Evolutionary conservation across 2,888 invertebrate species (phyloP), one percentile per base, ranked within the genome.

Genomic region (Metopia argyrocephala): DNA sequence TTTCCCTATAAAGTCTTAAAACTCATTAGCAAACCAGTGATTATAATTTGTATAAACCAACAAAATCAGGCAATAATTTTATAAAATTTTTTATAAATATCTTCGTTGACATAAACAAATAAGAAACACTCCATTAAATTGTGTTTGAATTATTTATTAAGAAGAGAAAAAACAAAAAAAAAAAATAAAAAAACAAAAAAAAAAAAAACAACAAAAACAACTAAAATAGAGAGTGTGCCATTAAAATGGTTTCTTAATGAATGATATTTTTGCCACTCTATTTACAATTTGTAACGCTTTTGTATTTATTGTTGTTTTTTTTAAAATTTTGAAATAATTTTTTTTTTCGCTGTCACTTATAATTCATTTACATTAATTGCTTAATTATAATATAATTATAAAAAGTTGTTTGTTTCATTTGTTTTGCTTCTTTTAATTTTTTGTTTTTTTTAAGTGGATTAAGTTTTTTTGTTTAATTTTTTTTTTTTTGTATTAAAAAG

Each of bases 301-400:
- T 66, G n/a, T 66, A 1, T 56, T 45, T 62, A 7, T 27, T 25
- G 38, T 45, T 23, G 18, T 23, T 2, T 27, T 64, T 46, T 62
- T 64, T 27, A 27, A 25, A 59, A 62, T 38, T 54, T 56, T 54
- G 54, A 38, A 12, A 12, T 15, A 38, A 38, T 9, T 3, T 0
- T 38, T 12, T 38, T 38, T 38, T 38, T 38, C 1, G 3, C 1
- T 28, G 45, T 27, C 31, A 56, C 31, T 28, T 48, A 64, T 56
- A 61, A 76, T 46, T 69, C 76, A 76, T 68, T 69, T 48, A 69
- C 62, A 62, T 76, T 64, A 76, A 69, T 62, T 76, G 69, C 68
- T 76, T 76, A 76, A 76, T 76, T 76, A 76, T 76, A 62, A 76
- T 76, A 76, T 38, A 38, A 12, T 4, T 3, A 65, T 52, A 62